Percentiles rank a stretch among this genome's conserved stretches.
phyloP scores from a whole-genome alignment of 2,113 vertebrate genomes.

The Lonchura striata region DNA sequence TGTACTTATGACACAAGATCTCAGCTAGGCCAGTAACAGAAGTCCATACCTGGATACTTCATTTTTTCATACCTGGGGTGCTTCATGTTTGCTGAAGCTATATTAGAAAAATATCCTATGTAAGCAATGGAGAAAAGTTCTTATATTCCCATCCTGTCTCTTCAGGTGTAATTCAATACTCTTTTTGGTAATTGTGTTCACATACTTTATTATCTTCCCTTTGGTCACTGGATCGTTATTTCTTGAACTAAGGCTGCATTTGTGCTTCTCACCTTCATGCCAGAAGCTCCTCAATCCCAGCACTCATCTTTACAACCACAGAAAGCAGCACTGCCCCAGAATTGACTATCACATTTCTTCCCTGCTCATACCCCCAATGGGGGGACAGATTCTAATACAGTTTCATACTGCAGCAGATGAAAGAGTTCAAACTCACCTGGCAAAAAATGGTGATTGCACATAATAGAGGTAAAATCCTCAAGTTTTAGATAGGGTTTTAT shows the following conservation, averaged over 20 bases:
- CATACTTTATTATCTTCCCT: neutral
- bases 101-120: neutral
- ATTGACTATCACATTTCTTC: neutral
- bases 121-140: neutral
- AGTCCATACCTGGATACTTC: too few species aligned
- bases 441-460: neutral
- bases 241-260: neutral
- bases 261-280: neutral
- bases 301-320: neutral
- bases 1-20: too few species aligned
- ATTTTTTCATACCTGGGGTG: neutral
- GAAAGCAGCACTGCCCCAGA: neutral
- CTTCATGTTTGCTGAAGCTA: neutral
- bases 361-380: neutral
- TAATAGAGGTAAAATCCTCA: neutral
- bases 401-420: neutral
- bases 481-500: neutral
- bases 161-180: neutral
- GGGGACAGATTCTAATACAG: neutral
- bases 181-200: neutral
- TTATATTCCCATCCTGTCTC: neutral
- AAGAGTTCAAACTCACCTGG: neutral
- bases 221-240: neutral
- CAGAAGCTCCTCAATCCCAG: neutral
- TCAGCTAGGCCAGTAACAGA: too few species aligned